Percentiles rank a stretch among this genome's conserved stretches.
phyloP scores from a whole-genome alignment of 2,113 vertebrate species.

The Engystomops pustulosus region DNA sequence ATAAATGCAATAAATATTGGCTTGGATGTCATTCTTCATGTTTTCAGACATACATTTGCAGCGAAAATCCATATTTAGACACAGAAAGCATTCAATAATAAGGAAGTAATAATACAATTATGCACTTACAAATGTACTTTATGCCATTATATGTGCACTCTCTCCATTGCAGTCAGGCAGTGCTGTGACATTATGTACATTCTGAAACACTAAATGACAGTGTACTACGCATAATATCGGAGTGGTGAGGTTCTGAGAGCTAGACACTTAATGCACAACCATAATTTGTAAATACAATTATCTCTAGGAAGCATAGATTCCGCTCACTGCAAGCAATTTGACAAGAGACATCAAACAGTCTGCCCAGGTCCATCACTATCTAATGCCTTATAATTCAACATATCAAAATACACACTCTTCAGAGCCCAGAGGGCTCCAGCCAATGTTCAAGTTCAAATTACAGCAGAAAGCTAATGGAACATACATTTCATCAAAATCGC shows the following conservation, averaged over 20 bases:
- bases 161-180: constrained; percentile 31
- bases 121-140: constrained; percentile 36
- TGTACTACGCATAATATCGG: constrained; percentile 24
- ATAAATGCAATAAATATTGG: neutral
- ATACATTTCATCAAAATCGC: constrained; percentile 44
- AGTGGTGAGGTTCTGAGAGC: constrained; percentile 17
- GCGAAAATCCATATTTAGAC: constrained; percentile 17
- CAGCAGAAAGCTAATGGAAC: constrained; percentile 54
- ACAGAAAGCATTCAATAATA: constrained; percentile 22
- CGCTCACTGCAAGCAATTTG: constrained; percentile 56
- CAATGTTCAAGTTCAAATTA: constrained; percentile 52
- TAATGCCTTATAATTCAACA: constrained; percentile 57
- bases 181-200: constrained; percentile 45
- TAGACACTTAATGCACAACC: constrained; percentile 50
- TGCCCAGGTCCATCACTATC: constrained; percentile 53
- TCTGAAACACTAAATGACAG: constrained; percentile 35
- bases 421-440: constrained; percentile 46
- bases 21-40: neutral
- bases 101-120: constrained; percentile 32
- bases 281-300: constrained; percentile 60
- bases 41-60: constrained; percentile 16
- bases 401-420: constrained; percentile 54
- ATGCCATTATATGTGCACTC: neutral
- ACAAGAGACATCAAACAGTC: constrained; percentile 58
- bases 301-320: constrained; percentile 53